Percentiles rank a stretch among this genome's conserved stretches.
Conservation (phyloP, 2,888 invertebrate genomes). For the Lycia hirtaria region DNA sequence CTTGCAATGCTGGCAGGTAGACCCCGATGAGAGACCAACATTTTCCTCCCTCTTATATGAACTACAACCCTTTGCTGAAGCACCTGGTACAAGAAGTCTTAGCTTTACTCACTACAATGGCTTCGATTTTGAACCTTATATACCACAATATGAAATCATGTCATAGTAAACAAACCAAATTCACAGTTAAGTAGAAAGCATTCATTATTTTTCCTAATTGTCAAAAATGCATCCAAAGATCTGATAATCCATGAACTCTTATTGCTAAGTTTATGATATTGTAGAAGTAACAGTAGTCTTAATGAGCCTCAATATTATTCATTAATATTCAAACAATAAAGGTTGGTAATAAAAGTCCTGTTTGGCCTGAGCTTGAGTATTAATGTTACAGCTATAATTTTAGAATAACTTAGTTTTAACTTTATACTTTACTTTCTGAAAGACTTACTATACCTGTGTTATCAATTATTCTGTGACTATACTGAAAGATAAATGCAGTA, state of each 20-base stretch:
- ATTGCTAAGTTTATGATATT: slow-evolving; percentile 8
- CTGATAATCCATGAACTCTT: slow-evolving; percentile 26
- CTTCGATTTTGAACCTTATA: slow-evolving; percentile 75
- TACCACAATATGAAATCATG: slow-evolving; percentile 75
- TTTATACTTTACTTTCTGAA: too few species aligned
- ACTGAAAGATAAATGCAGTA: too few species aligned
- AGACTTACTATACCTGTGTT: too few species aligned
- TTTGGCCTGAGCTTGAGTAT: too few species aligned
- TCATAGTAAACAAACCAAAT: slow-evolving; percentile 56
- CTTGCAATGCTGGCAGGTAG: slow-evolving; percentile 93
- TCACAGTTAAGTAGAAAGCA: slow-evolving; percentile 4
- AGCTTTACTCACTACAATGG: slow-evolving; percentile 80
- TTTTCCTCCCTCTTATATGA: slow-evolving; percentile 87
- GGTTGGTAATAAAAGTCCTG: too few species aligned
- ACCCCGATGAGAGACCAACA: slow-evolving; percentile 91
- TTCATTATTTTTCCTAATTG: slow-evolving; percentile 11
- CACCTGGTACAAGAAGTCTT: slow-evolving; percentile 64
- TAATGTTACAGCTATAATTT: too few species aligned
- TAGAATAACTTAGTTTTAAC: too few species aligned
- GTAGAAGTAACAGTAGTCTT: slow-evolving; percentile 1
- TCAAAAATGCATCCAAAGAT: slow-evolving; percentile 42
- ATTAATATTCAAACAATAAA: neutral
- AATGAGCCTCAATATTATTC: neutral
- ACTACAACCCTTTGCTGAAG: slow-evolving; percentile 66
- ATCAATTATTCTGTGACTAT: too few species aligned